Percentiles rank a stretch among this genome's conserved stretches.
phyloP scores from a whole-genome alignment of 1,140 invertebrate genomes.

The Trachymyrmex cornetzi region DNA sequence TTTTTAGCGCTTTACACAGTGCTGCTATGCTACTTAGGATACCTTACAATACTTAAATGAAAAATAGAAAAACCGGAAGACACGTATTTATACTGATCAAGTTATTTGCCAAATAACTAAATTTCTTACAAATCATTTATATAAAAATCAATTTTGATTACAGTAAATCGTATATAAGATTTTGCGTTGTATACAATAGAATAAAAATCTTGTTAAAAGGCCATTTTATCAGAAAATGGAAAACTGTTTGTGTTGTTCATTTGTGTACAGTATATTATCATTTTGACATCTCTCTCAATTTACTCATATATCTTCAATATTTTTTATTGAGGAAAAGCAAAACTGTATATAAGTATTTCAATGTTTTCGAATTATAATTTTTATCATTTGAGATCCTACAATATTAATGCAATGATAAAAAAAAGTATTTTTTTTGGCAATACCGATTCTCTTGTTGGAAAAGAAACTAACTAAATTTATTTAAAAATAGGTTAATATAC shows the following conservation, averaged over 20 bases:
- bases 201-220: background rate
- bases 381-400: conserved; percentile 33
- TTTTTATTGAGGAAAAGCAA: conserved; percentile 54
- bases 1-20: no score
- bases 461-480: background rate
- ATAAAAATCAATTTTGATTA: background rate
- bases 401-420: conserved; percentile 36
- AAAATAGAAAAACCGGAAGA: background rate
- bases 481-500: conserved; percentile 8
- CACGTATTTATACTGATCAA: background rate
- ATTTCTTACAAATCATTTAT: conserved; percentile 15
- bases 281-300: conserved; percentile 24
- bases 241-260: conserved; percentile 27
- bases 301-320: conserved; percentile 54
- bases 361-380: conserved; percentile 59
- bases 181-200: conserved; percentile 23
- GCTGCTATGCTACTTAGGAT: no score
- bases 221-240: background rate
- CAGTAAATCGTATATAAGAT: background rate
- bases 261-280: conserved; percentile 35
- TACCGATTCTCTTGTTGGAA: conserved; percentile 30
- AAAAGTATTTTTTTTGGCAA: conserved; percentile 58
- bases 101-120: conserved; percentile 29
- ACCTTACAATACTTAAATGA: background rate
- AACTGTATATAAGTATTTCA: conserved; percentile 33